Evolutionary conservation across 2,888 invertebrate species (phyloP).

Genomic region (Ptychoptera contaminata): DNA sequence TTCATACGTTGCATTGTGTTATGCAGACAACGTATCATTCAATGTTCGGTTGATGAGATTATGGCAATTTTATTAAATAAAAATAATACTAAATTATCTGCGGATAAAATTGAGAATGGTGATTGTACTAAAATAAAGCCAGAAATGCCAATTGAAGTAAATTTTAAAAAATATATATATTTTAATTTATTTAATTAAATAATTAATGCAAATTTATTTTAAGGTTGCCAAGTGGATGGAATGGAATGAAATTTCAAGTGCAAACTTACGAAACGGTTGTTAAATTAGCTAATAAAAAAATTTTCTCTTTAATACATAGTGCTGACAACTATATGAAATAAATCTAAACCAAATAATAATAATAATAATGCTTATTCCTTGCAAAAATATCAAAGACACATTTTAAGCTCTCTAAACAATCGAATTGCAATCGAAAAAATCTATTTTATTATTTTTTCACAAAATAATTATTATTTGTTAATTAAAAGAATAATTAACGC

Average conservation of each 20-base stretch:
- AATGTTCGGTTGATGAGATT: conserved; percentile 34
- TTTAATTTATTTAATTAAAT: not conserved
- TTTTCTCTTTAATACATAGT: too few relatives aligned
- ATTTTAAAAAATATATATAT: not conserved
- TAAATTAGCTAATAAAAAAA: conserved; percentile 11
- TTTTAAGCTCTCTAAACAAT: too few relatives aligned
- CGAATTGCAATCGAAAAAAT: too few relatives aligned
- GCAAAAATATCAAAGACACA: too few relatives aligned
- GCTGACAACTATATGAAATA: too few relatives aligned
- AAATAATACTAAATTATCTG: not conserved
- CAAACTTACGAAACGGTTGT: conserved; percentile 36
- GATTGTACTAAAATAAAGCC: conserved; percentile 34
- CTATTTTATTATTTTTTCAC: too few relatives aligned
- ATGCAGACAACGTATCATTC: conserved; percentile 34
- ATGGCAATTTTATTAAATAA: conserved; percentile 27
- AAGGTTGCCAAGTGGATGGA: conserved; percentile 49
- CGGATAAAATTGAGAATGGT: conserved; percentile 20
- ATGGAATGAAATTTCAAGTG: conserved; percentile 54
- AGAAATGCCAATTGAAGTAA: conserved; percentile 39
- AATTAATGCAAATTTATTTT: not conserved
- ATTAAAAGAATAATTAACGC: too few relatives aligned
- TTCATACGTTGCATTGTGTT: conserved; percentile 44
- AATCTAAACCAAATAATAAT: too few relatives aligned
- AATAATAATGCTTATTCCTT: too few relatives aligned
- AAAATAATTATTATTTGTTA: too few relatives aligned